These are phyloP conservation scores for Drosophila ustulata DNA, from an alignment of 2,888 invertebrate species.

Conservation along the genomic window DNA sequence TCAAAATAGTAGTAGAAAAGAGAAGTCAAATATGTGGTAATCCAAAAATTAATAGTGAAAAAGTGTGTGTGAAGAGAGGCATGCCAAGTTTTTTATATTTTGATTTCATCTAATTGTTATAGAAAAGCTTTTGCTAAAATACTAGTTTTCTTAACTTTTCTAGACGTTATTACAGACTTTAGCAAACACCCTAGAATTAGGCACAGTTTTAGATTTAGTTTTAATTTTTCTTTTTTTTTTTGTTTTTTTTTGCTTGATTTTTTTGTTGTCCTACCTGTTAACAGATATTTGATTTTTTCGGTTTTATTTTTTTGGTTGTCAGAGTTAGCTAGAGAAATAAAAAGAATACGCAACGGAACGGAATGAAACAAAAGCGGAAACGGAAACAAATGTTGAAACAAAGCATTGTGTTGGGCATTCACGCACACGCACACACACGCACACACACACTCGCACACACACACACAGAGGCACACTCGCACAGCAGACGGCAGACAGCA, in stretches of 20 bases:
- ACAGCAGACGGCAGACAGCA: slow-evolving; percentile 33
- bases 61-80: slow-evolving; percentile 21
- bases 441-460: background rate
- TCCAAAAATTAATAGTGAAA: slow-evolving; percentile 8
- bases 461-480: slow-evolving; percentile 9
- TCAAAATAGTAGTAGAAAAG: slow-evolving; percentile 18
- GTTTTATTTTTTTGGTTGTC: slow-evolving; percentile 29
- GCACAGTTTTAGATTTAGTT: slow-evolving; percentile 32
- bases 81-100: slow-evolving; percentile 32
- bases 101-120: background rate
- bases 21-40: background rate
- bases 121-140: slow-evolving; percentile 16
- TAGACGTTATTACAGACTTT: slow-evolving; percentile 31
- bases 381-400: slow-evolving; percentile 49
- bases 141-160: slow-evolving; percentile 3
- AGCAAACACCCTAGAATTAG: slow-evolving; percentile 56
- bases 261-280: slow-evolving; percentile 59
- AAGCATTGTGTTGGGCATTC: slow-evolving; percentile 30
- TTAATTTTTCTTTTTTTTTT: slow-evolving; percentile 9
- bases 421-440: slow-evolving; percentile 16
- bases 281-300: slow-evolving; percentile 15
- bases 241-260: slow-evolving; percentile 11
- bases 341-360: slow-evolving; percentile 56
- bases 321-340: slow-evolving; percentile 49
- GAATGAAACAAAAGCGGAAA: slow-evolving; percentile 56